Base-by-base conservation (phyloP, 2,113 vertebrate species). In the Atherinomorus stipes region DNA sequence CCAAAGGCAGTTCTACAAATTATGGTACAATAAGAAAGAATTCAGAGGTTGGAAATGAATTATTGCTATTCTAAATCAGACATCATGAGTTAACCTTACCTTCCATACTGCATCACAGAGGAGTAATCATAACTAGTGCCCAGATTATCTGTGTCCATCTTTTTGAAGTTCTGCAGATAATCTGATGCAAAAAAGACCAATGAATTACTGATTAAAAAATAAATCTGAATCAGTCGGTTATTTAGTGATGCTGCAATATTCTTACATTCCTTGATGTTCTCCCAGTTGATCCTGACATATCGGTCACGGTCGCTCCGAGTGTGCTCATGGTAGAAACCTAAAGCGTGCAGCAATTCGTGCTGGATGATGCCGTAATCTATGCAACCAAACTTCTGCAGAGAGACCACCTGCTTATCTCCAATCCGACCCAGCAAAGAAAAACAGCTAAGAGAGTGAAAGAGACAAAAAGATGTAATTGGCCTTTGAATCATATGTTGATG, bases 321-420 rank as follows among this genome's bases (percentile, higher is more conserved):
- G 60, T 94, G 93, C n/a, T 94, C 91, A 12, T 93, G 92, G 74
- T 88, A 77, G 82, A 94, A 93, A 19, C 93, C 92, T 23, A 94
- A 28, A 0, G 83, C 12, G 13, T 92, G 93, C 28, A 93, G 57
- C 56, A 93, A 44, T 57, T 91, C 90, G 11, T 94, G 92, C 60
- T 89, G 86, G 56, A 82, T 68, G 68, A 94, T 53, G 7, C 88
- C 83, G 0, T 40, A 12, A 0, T 1, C 0, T 0, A 93, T 0
- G 13, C 93, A 94, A 38, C 85, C 84, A 0, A 2, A 61, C 50
- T 0, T 66, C 67, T 87, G 69, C 73, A 95, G 80, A 4, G 88
- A 88, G 52, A 92, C 2, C 16, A 53, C 9, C 85, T 94, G 93
- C 42, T 9, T 74, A 3, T 70, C 85, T 47, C 91, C 90, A 0